These are phyloP conservation scores for Drymodes brunneopygia DNA, from an alignment of 2,113 vertebrate species.

Conservation along the genomic window DNA sequence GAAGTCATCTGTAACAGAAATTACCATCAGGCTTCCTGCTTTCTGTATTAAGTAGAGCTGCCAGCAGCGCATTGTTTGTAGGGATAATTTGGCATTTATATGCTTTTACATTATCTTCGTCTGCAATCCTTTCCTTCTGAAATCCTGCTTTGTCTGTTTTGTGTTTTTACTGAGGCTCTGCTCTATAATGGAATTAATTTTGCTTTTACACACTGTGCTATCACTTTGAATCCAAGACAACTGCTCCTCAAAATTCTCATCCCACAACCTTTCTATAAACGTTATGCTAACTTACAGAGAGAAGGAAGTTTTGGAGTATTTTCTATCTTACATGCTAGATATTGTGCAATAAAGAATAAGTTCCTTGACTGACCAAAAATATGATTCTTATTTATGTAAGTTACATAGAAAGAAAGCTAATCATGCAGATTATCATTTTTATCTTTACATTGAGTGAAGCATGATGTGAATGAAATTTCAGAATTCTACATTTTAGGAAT, in stretches of 20 bases:
- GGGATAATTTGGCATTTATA: not conserved
- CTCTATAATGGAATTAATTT: not conserved
- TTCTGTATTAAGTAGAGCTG: not conserved
- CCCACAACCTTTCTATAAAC: not conserved
- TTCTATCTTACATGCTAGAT: not conserved
- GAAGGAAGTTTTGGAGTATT: not conserved
- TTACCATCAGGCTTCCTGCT: not conserved
- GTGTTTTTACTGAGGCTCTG: not conserved
- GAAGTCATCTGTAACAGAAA: not conserved
- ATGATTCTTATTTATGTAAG: not conserved
- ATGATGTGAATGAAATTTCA: not conserved
- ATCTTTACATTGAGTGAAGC: not conserved
- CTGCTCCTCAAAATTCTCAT: not conserved
- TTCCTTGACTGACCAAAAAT: not conserved
- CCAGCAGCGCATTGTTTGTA: not conserved
- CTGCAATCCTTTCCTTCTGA: not conserved
- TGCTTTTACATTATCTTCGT: not conserved
- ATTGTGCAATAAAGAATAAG: not conserved
- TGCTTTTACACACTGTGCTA: not conserved
- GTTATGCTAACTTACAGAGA: rapidly evolving
- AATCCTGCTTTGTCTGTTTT: not conserved
- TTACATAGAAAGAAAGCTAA: not conserved
- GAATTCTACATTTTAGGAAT: not conserved
- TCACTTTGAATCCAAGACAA: not conserved
- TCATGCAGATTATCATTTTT: not conserved